Percentiles rank a stretch among this genome's conserved stretches.
Conservation (phyloP, 2,113 vertebrate genomes). For the Toxotes chatareus region DNA sequence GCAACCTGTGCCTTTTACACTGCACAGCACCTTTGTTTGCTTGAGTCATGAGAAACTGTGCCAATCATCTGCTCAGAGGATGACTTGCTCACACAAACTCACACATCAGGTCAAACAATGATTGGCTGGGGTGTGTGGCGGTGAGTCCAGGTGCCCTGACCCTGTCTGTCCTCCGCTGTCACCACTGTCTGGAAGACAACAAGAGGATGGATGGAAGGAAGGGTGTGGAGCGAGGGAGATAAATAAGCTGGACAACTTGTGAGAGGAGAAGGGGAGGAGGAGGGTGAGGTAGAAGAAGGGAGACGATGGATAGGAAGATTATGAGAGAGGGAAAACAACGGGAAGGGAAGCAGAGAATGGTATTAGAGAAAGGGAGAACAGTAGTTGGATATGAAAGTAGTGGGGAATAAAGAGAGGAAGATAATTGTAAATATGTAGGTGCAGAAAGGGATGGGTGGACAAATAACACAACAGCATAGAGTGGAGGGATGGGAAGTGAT, state of each 20-base stretch:
- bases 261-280: constrained; percentile 13
- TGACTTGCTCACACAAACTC: background rate
- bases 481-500: background rate
- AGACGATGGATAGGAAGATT: constrained; percentile 36
- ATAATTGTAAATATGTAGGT: constrained; percentile 33
- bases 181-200: constrained; percentile 61
- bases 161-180: constrained; percentile 69
- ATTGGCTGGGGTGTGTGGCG: constrained; percentile 57
- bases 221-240: constrained; percentile 11
- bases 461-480: background rate
- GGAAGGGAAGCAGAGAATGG: background rate
- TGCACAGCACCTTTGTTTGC: background rate
- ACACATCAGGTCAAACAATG: constrained; percentile 45
- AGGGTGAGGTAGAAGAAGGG: constrained; percentile 7
- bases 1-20: too few relatives aligned
- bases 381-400: background rate
- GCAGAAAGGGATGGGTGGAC: background rate
- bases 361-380: background rate
- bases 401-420: background rate
- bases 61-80: too few relatives aligned
- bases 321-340: constrained; percentile 9
- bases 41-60: background rate
- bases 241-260: constrained; percentile 40
- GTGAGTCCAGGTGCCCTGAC: constrained; percentile 58
- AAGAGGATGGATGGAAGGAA: constrained; percentile 55